Evolutionary conservation across 2,888 invertebrate genomes (phyloP), one percentile per base, ranked within the genome.

Genomic region (Xanthia togata): DNA sequence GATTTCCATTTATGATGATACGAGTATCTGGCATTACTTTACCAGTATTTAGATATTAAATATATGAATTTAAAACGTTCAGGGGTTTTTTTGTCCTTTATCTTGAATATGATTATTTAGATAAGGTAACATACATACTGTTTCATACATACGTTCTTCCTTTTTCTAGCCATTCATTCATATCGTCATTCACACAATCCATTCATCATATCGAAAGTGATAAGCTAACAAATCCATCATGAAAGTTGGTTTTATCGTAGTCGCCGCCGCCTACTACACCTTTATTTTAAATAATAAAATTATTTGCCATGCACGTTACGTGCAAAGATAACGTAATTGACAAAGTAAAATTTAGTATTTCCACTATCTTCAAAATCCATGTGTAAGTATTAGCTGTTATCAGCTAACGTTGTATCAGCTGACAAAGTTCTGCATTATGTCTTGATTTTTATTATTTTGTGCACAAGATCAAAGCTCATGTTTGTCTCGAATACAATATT

Each of bases 351-450:
- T 59, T 69, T 14, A 9, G 31, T 50, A 38, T 63, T 35, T 4
- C 12, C 11, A 53, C 44, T 79, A 73, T 68, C 44, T 53, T 53
- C 23, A 57, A 59, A 75, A 75, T 75, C 68, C 59, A 38, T 9
- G 35, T 59, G 57, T n/a, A n/a, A n/a, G n/a, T 64, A 80, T 65
- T 79, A 59, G 14, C 53, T 64, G 31, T 67, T 79, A 68, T 68
- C 73, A 69, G 79, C 76, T 76, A 79, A 41, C 23, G 41, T 59
- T 9, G 14, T 77, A 60, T 72, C 71, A 70, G 71, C n/a, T 50
- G 17, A 5, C 50, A 41, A 73, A 62, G 31, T 72, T 35, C 35
- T 57, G 57, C 50, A 50, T 63, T 57, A 35, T 35, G 47, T n/a
- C n/a, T 62, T 38, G 35, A 57, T 55, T 70, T 57, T 68, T 20